Conservation (phyloP, 2,113 vertebrate genomes). For the Cynoglossus semilaevis region DNA sequence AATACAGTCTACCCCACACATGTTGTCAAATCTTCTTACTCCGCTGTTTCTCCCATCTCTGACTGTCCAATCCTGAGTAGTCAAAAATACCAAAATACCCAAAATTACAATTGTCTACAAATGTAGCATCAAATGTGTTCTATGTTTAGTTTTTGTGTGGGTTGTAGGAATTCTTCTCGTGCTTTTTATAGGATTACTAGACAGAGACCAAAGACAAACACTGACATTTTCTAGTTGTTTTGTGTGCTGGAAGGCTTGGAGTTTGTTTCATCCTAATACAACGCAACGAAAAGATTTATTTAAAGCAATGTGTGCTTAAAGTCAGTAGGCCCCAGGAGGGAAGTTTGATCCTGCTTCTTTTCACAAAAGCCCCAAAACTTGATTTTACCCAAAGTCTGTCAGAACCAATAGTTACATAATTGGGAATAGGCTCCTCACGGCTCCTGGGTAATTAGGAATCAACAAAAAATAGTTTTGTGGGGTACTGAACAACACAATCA, state of each 20-base stretch:
- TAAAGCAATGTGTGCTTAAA: no score
- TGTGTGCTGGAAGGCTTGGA: constrained; percentile 12
- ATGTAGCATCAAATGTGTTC: constrained; percentile 30
- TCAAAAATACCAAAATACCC: constrained; percentile 55
- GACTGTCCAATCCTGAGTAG: constrained; percentile 49
- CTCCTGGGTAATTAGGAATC: constrained; percentile 74
- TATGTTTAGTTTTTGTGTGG: constrained; percentile 57
- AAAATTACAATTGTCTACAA: constrained; percentile 53
- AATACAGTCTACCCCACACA: constrained; percentile 41
- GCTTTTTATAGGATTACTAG: constrained; percentile 30
- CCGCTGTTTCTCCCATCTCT: constrained; percentile 24
- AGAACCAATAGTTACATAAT: constrained; percentile 75
- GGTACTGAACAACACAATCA: constrained; percentile 77
- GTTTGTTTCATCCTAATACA: constrained; percentile 1
- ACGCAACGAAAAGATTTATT: no score
- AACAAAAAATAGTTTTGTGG: constrained; percentile 76
- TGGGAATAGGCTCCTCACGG: constrained; percentile 57
- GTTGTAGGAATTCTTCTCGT: constrained; percentile 26
- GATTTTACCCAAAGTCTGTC: constrained; percentile 63
- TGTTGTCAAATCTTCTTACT: constrained; percentile 43
- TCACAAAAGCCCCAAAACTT: constrained; percentile 36
- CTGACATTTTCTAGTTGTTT: constrained; percentile 19
- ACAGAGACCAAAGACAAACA: constrained; percentile 36
- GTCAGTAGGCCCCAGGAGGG: no score
- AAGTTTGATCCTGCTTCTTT: no score